Percentiles rank a stretch among this genome's conserved stretches.
phyloP scores from a whole-genome alignment of 2,113 vertebrate species.

The Takifugu flavidus region DNA sequence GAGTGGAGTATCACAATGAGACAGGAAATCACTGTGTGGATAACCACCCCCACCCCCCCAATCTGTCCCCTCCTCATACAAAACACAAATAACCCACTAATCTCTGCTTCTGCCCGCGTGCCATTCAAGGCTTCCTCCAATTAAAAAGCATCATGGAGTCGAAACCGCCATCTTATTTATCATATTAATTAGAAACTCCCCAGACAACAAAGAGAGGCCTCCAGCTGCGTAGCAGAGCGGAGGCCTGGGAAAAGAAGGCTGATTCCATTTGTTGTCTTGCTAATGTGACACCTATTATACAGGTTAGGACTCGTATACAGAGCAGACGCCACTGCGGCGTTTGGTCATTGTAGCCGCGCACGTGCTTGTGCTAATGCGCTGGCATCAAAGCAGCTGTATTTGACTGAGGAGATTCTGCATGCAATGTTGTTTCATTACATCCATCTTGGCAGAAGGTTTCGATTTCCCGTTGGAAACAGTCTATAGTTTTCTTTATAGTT shows the following conservation, averaged over 20 bases:
- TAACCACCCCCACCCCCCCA: conserved; percentile 20
- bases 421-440: too few species aligned
- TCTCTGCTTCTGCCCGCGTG: conserved; percentile 55
- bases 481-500: too few species aligned
- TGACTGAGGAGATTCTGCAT: background rate
- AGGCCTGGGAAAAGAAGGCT: conserved; percentile 87
- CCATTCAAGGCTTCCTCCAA: conserved; percentile 69
- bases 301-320: conserved; percentile 88
- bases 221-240: conserved; percentile 92
- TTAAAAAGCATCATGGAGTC: conserved; percentile 68
- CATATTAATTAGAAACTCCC: conserved; percentile 99
- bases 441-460: too few species aligned
- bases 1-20: conserved; percentile 61
- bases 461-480: too few species aligned
- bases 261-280: conserved; percentile 99
- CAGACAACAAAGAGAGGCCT: conserved; percentile 88
- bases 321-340: conserved; percentile 83
- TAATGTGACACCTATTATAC: conserved; percentile 99
- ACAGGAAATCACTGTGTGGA: conserved; percentile 63
- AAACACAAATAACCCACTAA: conserved; percentile 63
- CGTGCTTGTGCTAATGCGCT: conserved; percentile 1
- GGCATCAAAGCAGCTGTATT: conserved; percentile 14
- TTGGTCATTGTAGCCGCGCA: conserved; percentile 77
- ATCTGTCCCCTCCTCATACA: conserved; percentile 18
- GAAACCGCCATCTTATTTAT: conserved; percentile 93